Evolutionary conservation across 2,113 vertebrate genomes (phyloP), one percentile per base, ranked within the genome.

Genomic region (Alligator sinensis): DNA sequence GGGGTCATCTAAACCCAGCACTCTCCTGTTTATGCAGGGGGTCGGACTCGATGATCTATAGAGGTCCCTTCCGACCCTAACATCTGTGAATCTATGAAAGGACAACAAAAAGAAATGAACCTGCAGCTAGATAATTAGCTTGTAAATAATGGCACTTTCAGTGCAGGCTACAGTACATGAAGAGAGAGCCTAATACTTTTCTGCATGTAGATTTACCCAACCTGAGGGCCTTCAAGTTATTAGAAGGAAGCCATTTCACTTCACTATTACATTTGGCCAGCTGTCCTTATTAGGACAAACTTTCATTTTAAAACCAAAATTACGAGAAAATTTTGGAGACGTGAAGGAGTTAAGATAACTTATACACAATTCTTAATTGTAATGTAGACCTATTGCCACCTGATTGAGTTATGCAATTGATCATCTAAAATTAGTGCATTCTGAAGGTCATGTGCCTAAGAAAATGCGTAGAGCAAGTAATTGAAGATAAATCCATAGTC

Each of bases 321-420:
- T 90, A 87, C 60, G 47, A 47, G 85, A 74, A 6, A 5, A 34
- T 62, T 74, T 30, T 57, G 54, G 54, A 83, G 74, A 66, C 59
- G 82, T 86, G n/a, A 63, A 91, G 11, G 54, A 87, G 80, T 18
- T 74, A 87, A 86, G 85, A 89, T 57, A 87, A 95, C 86, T 76
- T 90, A 24, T 22, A 81, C 91, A 83, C 92, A 92, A 79, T 88
- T 94, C 54, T 62, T 94, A 70, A 91, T 90, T 93, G n/a, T 83
- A 72, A 92, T 92, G 68, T n/a, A 89, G 57, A 61, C 94, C 82
- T 82, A 75, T 83, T 68, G 86, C 76, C 27, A 83, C 58, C 61
- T 68, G 28, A 91, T 89, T 91, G 87, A 70, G 89, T 89, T 86
- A 18, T 27, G 80, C 79, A 87, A 63, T 9, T 89, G 54, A 81